Conservation (phyloP, 2,797 vertebrate species). For the Mycteria americana region DNA sequence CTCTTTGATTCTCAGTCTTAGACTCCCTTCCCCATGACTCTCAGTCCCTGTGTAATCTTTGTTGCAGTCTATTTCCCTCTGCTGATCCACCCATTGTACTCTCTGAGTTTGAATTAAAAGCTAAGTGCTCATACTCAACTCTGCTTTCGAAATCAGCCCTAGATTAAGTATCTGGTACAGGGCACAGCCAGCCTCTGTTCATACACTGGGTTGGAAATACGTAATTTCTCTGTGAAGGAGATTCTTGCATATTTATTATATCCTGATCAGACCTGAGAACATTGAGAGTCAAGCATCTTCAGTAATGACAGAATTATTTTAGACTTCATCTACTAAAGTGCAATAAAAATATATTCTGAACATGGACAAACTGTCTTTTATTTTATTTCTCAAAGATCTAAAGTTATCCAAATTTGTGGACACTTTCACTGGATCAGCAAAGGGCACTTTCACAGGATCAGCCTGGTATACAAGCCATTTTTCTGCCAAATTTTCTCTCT, state of each 20-base stretch:
- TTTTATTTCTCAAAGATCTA: not conserved
- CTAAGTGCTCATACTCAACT: not conserved
- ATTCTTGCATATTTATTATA: not conserved
- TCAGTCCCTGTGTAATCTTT: not conserved
- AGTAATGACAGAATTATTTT: not conserved
- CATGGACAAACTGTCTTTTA: not conserved
- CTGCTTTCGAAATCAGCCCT: not conserved
- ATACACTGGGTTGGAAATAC: accelerated
- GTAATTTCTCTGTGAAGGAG: not conserved
- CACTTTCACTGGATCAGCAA: not conserved
- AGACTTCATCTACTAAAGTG: not conserved
- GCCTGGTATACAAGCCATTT: not conserved
- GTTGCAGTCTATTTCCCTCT: not conserved
- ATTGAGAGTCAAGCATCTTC: not conserved
- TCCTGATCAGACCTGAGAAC: not conserved
- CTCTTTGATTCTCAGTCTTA: not conserved
- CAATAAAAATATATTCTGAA: not conserved
- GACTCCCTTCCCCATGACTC: not conserved
- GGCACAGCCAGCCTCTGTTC: not conserved
- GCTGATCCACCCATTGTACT: not conserved
- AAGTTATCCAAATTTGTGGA: not conserved
- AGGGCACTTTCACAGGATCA: not conserved
- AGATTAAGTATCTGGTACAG: not conserved
- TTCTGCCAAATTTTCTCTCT: not conserved
- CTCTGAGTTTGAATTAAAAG: not conserved